Evolutionary conservation across 2,888 invertebrate genomes (phyloP).

Genomic region (Diaperis boleti): DNA sequence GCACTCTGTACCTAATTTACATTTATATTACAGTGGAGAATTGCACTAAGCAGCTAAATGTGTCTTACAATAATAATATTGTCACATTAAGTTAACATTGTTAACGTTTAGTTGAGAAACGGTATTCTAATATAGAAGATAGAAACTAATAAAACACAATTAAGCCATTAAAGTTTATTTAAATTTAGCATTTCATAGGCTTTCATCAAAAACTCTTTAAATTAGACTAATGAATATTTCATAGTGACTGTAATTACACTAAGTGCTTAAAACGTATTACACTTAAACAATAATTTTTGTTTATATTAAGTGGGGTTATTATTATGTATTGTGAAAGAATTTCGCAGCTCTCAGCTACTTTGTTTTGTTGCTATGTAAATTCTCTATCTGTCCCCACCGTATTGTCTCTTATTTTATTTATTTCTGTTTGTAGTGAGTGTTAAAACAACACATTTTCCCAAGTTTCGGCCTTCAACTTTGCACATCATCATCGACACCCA

Average conservation of each 20-base stretch:
- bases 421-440: neutral
- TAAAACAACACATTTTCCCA: neutral
- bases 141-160: constrained; percentile 6
- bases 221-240: constrained; percentile 23
- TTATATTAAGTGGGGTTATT: neutral
- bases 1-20: no score
- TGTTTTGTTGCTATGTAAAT: neutral
- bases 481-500: constrained; percentile 4
- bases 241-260: constrained; percentile 2
- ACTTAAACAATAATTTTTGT: constrained; percentile 3
- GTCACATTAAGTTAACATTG: no score
- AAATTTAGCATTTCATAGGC: constrained; percentile 7
- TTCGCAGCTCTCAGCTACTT: neutral
- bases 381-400: no score
- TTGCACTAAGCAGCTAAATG: no score
- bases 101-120: neutral
- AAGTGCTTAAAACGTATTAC: neutral
- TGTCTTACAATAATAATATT: no score
- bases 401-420: no score
- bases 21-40: no score
- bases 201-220: constrained; percentile 16
- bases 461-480: constrained; percentile 11
- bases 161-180: constrained; percentile 15
- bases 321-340: neutral
- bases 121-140: no score